phyloP scores from a whole-genome alignment of 2,797 vertebrate species.

The Rhinoraja longicauda region DNA sequence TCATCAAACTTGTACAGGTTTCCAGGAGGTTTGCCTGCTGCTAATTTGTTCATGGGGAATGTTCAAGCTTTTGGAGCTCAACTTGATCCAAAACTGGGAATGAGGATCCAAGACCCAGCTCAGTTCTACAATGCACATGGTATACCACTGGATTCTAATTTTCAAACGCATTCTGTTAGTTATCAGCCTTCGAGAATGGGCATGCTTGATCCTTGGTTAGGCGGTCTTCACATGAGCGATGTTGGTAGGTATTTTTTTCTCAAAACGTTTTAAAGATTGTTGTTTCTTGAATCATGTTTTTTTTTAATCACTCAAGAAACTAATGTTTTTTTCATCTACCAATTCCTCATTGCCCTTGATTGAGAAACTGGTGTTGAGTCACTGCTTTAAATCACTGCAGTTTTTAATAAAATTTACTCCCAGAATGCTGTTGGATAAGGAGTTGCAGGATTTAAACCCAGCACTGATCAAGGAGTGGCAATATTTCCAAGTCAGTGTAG shows the following conservation, averaged over 20 bases:
- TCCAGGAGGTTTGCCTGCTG: slow-evolving; percentile 50
- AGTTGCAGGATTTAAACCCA: too few relatives aligned
- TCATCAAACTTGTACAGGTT: slow-evolving; percentile 53
- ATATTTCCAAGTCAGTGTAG: too few relatives aligned
- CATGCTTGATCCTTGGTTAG: slow-evolving; percentile 52
- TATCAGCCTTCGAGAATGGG: slow-evolving; percentile 51
- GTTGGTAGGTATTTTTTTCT: slow-evolving; percentile 57
- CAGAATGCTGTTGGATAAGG: too few relatives aligned
- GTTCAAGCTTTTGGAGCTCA: slow-evolving; percentile 54
- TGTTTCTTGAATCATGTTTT: not conserved
- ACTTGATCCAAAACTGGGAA: slow-evolving; percentile 49
- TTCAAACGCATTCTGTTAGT: slow-evolving; percentile 54
- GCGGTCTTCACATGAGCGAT: slow-evolving; percentile 55
- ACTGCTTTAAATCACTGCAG: too few relatives aligned
- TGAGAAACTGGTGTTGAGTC: too few relatives aligned
- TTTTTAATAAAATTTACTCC: too few relatives aligned
- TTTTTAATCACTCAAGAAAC: not conserved
- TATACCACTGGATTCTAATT: slow-evolving; percentile 54
- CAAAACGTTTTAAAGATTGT: not conserved
- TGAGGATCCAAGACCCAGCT: slow-evolving; percentile 54
- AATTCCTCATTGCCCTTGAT: too few relatives aligned
- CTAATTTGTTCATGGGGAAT: slow-evolving; percentile 49
- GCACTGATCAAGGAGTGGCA: too few relatives aligned
- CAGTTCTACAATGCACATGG: slow-evolving; percentile 52
- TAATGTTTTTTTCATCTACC: too few relatives aligned